Conservation (phyloP, 1,140 invertebrate genomes). For the Pteromalus puparum region DNA sequence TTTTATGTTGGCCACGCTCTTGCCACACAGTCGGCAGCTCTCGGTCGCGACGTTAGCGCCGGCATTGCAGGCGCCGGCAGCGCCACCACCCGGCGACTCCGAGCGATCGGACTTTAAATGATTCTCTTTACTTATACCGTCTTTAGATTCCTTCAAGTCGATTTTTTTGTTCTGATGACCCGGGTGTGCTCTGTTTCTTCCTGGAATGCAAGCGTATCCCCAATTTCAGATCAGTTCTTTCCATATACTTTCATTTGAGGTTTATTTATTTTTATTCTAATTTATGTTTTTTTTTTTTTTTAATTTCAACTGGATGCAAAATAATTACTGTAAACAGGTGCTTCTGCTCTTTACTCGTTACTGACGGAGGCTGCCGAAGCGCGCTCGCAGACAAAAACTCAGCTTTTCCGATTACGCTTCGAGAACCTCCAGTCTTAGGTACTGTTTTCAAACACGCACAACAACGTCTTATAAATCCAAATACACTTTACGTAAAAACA, state of each 20-base stretch:
- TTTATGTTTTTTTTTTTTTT: background rate
- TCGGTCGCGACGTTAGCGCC: constrained; percentile 53
- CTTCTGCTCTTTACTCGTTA: constrained; percentile 36
- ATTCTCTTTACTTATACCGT: constrained; percentile 72
- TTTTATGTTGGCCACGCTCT: constrained; percentile 74
- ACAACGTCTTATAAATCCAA: constrained; percentile 7
- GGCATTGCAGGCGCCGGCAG: background rate
- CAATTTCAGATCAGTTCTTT: constrained; percentile 44
- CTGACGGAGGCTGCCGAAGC: constrained; percentile 19
- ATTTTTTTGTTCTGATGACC: constrained; percentile 42
- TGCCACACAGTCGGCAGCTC: constrained; percentile 73
- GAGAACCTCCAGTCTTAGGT: constrained; percentile 5
- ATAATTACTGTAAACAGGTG: constrained; percentile 55
- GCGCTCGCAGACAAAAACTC: background rate
- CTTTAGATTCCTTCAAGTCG: constrained; percentile 59
- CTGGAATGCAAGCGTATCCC: constrained; percentile 72
- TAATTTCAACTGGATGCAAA: constrained; percentile 51
- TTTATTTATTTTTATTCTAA: background rate
- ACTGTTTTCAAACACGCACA: constrained; percentile 23
- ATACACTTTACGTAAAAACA: background rate
- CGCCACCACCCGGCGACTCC: constrained; percentile 2
- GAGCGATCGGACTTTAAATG: constrained; percentile 68
- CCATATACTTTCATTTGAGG: background rate
- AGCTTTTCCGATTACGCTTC: constrained; percentile 10
- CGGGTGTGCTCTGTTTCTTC: constrained; percentile 58